phyloP scores from a whole-genome alignment of 2,888 invertebrate species.

The Lochmaea crataegi region DNA sequence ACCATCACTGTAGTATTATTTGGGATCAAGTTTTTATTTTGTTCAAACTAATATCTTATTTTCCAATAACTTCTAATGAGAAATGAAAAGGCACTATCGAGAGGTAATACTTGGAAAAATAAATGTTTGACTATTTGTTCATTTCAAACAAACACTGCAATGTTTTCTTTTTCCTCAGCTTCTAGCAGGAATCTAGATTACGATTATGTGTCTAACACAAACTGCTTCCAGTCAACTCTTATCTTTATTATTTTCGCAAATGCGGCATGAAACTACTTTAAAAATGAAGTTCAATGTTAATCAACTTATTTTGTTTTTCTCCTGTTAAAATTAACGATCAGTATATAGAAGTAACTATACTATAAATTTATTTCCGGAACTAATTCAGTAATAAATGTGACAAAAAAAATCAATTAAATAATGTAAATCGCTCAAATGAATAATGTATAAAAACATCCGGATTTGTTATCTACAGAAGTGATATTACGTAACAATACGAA shows the following conservation, averaged over 20 bases:
- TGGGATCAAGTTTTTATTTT: background rate
- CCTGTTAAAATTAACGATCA: too few relatives aligned
- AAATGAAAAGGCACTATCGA: background rate
- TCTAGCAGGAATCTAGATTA: background rate
- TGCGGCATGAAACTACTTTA: background rate
- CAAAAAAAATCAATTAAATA: background rate
- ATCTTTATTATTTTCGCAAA: background rate
- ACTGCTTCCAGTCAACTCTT: background rate
- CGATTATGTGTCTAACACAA: background rate
- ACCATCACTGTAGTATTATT: too few relatives aligned
- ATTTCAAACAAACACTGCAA: background rate
- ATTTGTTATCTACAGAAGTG: background rate
- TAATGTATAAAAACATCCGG: background rate
- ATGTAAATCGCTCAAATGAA: background rate
- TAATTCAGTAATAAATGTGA: background rate
- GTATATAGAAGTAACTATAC: too few relatives aligned
- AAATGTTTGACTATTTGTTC: background rate
- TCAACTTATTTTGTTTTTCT: background rate
- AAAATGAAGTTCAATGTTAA: background rate
- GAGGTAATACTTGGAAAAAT: background rate
- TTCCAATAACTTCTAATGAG: background rate
- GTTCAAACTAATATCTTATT: background rate
- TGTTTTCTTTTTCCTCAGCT: background rate
- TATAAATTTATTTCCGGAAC: constrained; percentile 4
- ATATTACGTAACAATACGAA: background rate